Percentiles rank a stretch among this genome's conserved stretches.
Evolutionary conservation across 2,888 invertebrate species (phyloP).

Genomic region (Caenorhabditis sp.): DNA sequence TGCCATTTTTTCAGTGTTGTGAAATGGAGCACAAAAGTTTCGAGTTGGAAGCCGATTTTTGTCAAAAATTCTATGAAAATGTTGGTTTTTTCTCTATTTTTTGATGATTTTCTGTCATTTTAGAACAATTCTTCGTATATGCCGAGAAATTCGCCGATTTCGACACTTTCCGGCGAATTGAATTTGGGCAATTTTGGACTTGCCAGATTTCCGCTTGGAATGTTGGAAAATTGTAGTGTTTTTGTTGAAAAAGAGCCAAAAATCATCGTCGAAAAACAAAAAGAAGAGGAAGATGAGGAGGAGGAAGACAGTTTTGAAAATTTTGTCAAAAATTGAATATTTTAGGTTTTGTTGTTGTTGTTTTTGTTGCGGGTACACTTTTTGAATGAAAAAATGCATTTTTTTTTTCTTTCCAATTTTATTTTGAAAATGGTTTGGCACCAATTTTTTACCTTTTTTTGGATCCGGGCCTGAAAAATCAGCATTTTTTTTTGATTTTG

Average conservation of each 20-base stretch:
- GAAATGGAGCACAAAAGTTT: not conserved
- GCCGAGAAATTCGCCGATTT: not conserved
- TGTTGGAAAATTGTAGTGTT: constrained; percentile 17
- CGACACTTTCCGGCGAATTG: not conserved
- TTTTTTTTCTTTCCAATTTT: too few species aligned
- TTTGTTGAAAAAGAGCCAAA: constrained; percentile 5
- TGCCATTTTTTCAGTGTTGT: not conserved
- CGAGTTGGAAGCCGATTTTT: not conserved
- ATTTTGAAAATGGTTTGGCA: too few species aligned
- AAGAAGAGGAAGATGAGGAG: not conserved
- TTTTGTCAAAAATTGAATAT: not conserved
- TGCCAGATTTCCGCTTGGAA: constrained; percentile 22
- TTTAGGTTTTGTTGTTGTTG: not conserved
- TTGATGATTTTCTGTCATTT: constrained; percentile 4
- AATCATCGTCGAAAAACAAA: not conserved
- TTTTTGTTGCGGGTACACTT: too few species aligned
- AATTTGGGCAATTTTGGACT: constrained; percentile 7
- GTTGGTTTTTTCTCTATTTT: not conserved
- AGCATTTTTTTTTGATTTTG: too few species aligned
- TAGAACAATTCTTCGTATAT: constrained; percentile 10
- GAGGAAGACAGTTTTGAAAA: not conserved
- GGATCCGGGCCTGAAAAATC: too few species aligned
- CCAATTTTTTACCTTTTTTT: too few species aligned
- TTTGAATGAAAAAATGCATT: too few species aligned
- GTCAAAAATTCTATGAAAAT: constrained; percentile 8